Conservation (phyloP, 2,797 vertebrate species). For the Chaenodraco wilsoni region DNA sequence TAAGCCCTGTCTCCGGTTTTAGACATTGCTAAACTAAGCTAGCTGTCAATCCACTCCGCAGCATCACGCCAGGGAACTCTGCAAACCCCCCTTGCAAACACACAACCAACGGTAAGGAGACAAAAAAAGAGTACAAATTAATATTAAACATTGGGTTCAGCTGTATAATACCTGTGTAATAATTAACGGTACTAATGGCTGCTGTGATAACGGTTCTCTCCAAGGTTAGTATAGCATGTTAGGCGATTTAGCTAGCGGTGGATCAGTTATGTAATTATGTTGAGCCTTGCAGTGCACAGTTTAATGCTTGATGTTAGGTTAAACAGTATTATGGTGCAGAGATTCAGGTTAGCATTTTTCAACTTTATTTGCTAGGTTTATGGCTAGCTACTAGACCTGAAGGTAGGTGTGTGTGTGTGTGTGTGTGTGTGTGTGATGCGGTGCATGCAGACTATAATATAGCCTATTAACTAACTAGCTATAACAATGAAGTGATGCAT, state of each 20-base stretch:
- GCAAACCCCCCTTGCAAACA: conserved; percentile 26
- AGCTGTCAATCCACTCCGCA: conserved; percentile 58
- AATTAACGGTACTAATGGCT: not conserved
- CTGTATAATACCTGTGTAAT: not conserved
- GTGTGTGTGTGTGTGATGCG: too few species aligned
- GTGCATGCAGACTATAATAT: not conserved
- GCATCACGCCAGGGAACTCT: conserved; percentile 54
- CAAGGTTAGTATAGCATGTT: conserved; percentile 60
- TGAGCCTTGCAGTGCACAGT: conserved; percentile 37
- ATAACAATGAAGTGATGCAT: not conserved
- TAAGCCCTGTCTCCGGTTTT: conserved; percentile 64
- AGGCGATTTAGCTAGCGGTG: conserved; percentile 37
- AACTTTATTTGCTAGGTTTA: not conserved
- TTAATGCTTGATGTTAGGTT: conserved; percentile 38
- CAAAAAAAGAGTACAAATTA: fast-evolving
- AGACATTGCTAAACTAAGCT: conserved; percentile 51
- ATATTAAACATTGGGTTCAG: fast-evolving
- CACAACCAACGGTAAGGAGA: conserved; percentile 56
- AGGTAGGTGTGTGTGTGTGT: not conserved
- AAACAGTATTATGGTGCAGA: not conserved
- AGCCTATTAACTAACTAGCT: not conserved
- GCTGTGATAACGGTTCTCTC: not conserved
- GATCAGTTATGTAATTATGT: conserved; percentile 68
- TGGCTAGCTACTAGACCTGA: not conserved
- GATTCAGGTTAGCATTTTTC: not conserved